A percentile compares a stretch with the other conserved stretches of the same genome.
phyloP scores from a whole-genome alignment of 2,113 vertebrate genomes.

The Pseudois nayaur region DNA sequence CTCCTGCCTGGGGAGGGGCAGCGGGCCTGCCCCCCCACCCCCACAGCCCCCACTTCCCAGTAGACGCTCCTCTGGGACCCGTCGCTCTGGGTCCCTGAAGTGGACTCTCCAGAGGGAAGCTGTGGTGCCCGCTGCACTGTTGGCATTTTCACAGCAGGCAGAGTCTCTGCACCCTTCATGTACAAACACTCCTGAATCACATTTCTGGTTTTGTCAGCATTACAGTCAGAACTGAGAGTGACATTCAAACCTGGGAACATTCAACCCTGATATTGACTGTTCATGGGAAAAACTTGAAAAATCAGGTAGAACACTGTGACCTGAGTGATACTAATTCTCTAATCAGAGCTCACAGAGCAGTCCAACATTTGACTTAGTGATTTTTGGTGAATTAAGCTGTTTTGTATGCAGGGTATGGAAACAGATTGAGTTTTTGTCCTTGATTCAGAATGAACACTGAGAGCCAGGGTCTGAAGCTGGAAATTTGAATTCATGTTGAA shows the following conservation, averaged over 20 bases:
- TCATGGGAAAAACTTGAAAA: conserved; percentile 54
- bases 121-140: conserved; percentile 46
- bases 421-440: conserved; percentile 30
- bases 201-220: conserved; percentile 64
- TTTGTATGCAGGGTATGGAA: conserved; percentile 58
- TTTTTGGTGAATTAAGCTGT: conserved; percentile 43
- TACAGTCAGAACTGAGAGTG: conserved; percentile 61
- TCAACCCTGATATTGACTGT: conserved; percentile 32
- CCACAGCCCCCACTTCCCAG: neutral
- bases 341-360: conserved; percentile 43
- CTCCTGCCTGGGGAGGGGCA: neutral
- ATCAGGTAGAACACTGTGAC: conserved; percentile 41
- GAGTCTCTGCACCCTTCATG: conserved; percentile 38
- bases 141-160: conserved; percentile 66
- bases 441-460: conserved; percentile 43
- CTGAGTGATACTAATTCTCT: conserved; percentile 42
- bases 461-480: neutral
- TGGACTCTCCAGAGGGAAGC: conserved; percentile 51
- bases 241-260: conserved; percentile 67
- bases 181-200: conserved; percentile 64
- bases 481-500: conserved; percentile 34
- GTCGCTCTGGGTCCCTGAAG: conserved; percentile 19
- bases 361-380: conserved; percentile 65
- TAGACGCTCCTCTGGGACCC: neutral
- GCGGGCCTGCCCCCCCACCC: neutral